Percentiles rank a stretch among this genome's conserved stretches.
phyloP scores from a whole-genome alignment of 1,140 invertebrate species.

The Idris sp. region DNA sequence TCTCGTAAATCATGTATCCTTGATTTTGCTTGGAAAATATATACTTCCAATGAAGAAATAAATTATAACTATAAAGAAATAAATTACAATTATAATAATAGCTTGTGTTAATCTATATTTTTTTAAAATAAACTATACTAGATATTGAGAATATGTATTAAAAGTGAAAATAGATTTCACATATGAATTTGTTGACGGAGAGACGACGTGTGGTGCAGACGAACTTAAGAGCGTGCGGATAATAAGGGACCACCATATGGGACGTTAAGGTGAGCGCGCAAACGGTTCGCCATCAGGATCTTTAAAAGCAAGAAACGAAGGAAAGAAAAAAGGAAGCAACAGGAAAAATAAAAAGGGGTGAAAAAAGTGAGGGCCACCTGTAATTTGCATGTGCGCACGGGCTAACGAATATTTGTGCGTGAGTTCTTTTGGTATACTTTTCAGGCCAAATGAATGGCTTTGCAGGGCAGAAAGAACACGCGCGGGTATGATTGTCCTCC shows the following conservation, averaged over 20 bases:
- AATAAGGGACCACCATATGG: slow-evolving; percentile 71
- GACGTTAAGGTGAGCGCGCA: slow-evolving; percentile 44
- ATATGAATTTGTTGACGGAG: slow-evolving; percentile 16
- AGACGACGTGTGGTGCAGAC: slow-evolving; percentile 28
- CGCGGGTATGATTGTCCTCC: slow-evolving; percentile 44
- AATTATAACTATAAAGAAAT: too few relatives aligned
- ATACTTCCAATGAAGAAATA: too few relatives aligned
- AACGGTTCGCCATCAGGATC: slow-evolving; percentile 33
- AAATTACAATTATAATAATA: too few relatives aligned
- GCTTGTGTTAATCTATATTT: too few relatives aligned
- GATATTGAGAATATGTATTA: too few relatives aligned
- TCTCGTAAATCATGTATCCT: slow-evolving; percentile 1
- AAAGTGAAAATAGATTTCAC: slow-evolving; percentile 4
- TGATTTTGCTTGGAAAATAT: too few relatives aligned
- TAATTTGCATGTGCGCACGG: slow-evolving; percentile 69
- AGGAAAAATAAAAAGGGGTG: neutral
- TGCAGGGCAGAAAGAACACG: slow-evolving; percentile 21
- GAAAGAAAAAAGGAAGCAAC: too few relatives aligned
- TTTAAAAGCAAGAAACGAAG: slow-evolving; percentile 17
- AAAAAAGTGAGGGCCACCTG: slow-evolving; percentile 41
- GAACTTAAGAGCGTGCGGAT: slow-evolving; percentile 63
- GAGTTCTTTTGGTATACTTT: slow-evolving; percentile 34
- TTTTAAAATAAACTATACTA: too few relatives aligned
- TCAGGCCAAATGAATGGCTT: slow-evolving; percentile 35
- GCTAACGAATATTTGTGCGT: slow-evolving; percentile 29